Conservation (phyloP, 2,113 vertebrate species). For the Cephalopholis sonnerati region DNA sequence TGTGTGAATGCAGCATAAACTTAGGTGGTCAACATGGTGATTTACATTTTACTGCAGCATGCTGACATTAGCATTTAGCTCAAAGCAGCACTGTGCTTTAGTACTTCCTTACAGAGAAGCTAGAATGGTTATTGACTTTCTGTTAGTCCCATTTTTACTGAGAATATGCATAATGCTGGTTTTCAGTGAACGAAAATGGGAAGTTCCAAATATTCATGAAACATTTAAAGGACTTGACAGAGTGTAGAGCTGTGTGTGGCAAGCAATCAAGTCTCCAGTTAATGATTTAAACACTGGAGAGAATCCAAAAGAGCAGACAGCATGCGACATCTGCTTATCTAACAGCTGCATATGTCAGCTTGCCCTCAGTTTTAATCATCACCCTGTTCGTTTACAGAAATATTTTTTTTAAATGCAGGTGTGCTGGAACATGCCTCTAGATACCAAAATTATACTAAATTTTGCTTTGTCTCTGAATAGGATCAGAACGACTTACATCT, state of each 20-base stretch:
- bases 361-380: background rate
- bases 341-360: conserved; percentile 5
- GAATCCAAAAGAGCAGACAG: background rate
- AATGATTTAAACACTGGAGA: conserved; percentile 37
- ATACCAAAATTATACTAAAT: background rate
- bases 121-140: too few species aligned
- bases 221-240: background rate
- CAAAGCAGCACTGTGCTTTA: too few species aligned
- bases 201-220: background rate
- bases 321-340: background rate
- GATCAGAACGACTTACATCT: conserved; percentile 31
- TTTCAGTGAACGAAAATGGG: background rate
- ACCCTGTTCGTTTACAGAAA: background rate
- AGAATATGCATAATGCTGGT: background rate
- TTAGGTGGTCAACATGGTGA: too few species aligned
- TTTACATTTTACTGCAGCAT: too few species aligned
- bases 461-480: background rate
- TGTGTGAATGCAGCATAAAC: too few species aligned
- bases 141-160: background rate
- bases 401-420: background rate
- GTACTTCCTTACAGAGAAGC: too few species aligned
- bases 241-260: background rate
- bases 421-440: background rate
- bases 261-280: background rate
- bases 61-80: too few species aligned